Evolutionary conservation across 2,113 vertebrate genomes (phyloP), one percentile per base, ranked within the genome.

Genomic region (Sylvia atricapilla): DNA sequence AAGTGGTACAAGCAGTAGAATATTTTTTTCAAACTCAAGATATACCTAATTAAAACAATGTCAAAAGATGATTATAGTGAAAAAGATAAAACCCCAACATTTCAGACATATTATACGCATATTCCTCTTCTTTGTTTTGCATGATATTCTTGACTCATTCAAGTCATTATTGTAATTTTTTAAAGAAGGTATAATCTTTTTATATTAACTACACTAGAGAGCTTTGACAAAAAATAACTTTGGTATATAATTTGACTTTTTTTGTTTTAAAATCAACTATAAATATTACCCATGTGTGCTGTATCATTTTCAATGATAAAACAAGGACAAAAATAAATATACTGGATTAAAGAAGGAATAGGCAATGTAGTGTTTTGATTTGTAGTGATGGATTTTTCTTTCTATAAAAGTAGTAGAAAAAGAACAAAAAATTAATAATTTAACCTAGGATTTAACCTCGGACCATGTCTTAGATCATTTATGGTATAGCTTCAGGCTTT

Each of bases 291-390:
- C 18, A 5, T 7, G 6, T 35, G 23, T 86, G 39, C 56, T 84
- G 13, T 76, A 82, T 90, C 10, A 84, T 11, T 82, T 86, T 60
- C 30, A 58, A 66, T 90, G 31, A 94, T 49, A 70, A 86, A 93
- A 91, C 20, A 49, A 74, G 46, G 50, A 58, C 5, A 93, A 70
- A 50, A 63, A 89, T 55, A 96, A 95, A 41, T 18, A 59, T 69
- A 66, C 30, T 70, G 20, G 31, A 73, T 84, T 76, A 68, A 82
- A 87, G 12, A 72, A 82, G 50, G 70, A 91, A 74, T 20, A 49
- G 58, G 33, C 17, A 93, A 93, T 60, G 27, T 28, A 64, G 39
- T 85, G n/a, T 90, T 97, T 96, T 96, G 68, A 89, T 33, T n/a
- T n/a, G n/a, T n/a, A n/a, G n/a, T 88, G 33, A 91, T 52, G 9